Base-by-base conservation (phyloP, 2,113 vertebrate genomes). In the Scophthalmus maximus region DNA sequence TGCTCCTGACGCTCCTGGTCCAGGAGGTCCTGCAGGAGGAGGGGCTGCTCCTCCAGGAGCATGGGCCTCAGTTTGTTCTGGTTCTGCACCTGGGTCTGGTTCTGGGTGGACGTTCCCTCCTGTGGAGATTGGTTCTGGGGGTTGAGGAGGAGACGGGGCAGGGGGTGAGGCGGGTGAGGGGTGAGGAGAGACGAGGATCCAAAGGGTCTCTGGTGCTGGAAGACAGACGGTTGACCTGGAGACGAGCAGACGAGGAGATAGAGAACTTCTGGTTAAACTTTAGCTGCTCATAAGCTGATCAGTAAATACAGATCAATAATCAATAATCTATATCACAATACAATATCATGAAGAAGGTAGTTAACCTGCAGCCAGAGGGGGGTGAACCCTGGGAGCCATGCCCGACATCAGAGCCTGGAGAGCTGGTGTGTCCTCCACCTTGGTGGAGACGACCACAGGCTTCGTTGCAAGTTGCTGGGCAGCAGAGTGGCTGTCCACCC, bases 1-100 rank as follows among this genome's bases (percentile, higher is more conserved):
- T 99, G 98, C 67, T 99, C 98, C 62, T 98, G 96, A 5, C 97
- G 93, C 83, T 99, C 98, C 84, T 99, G 97, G 88, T 99, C 98
- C 88, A 99, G 83, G 40, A 99, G 95, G 36, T 99, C 98, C 90
- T 99, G 98, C 40, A 99, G 91, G 30, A 99, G 95, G 2, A 99
- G 95, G 0, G 98, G 98, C 85, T 99, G 98, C 4, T 99, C 98
- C 29, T 98, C 96, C 17, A 99, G 81, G 4, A 99, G 94, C 17
- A 99, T 91, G 0, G 95, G 95, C 58, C 96, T 92, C 40, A 29
- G 4, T n/a, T 79, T 75, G 55, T 38, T 67, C 9, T 86, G 75
- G 89, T 93, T 0, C 1, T 91, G 18, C 2, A 59, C 15, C 4
- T 15, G 2, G 12, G 25, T 5, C 22, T 59, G 56, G 46, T 0